phyloP scores from a whole-genome alignment of 2,113 vertebrate genomes.

The Gallinago paraguaiae region DNA sequence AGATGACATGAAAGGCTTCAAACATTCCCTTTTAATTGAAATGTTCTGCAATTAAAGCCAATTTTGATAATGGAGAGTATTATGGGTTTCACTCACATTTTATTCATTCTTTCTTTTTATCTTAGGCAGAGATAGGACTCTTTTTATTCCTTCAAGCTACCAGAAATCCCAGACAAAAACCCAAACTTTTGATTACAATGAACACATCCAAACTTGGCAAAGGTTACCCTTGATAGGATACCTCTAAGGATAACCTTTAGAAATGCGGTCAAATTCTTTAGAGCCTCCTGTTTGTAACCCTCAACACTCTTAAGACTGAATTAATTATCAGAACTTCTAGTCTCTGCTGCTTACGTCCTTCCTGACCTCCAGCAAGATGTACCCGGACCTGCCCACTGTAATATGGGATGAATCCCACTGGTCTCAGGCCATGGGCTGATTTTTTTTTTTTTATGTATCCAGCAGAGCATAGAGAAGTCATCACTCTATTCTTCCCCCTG shows the following conservation, averaged over 20 bases:
- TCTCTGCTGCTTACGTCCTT: not conserved
- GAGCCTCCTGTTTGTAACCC: not conserved
- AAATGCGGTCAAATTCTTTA: not conserved
- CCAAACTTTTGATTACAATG: not conserved
- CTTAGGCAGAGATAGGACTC: not conserved
- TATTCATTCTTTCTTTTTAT: not conserved
- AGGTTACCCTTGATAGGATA: not conserved
- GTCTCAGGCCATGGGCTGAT: not conserved
- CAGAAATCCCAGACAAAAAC: not conserved
- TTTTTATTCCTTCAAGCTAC: not conserved
- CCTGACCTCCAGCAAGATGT: not conserved
- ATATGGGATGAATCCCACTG: not conserved
- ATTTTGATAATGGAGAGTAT: not conserved
- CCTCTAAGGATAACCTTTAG: not conserved
- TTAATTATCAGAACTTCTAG: not conserved
- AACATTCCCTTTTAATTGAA: not conserved
- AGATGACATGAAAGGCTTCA: not conserved
- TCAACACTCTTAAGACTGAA: not conserved
- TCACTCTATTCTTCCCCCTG: not conserved
- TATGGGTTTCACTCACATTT: not conserved
- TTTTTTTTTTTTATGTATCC: not conserved
- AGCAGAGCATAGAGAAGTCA: not conserved
- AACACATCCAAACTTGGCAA: not conserved
- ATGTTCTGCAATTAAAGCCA: conserved; percentile 13
- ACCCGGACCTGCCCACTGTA: not conserved